Percentiles rank a stretch among this genome's conserved stretches.
phyloP scores from a whole-genome alignment of 2,888 invertebrate species.

The Limnephilus lunatus region DNA sequence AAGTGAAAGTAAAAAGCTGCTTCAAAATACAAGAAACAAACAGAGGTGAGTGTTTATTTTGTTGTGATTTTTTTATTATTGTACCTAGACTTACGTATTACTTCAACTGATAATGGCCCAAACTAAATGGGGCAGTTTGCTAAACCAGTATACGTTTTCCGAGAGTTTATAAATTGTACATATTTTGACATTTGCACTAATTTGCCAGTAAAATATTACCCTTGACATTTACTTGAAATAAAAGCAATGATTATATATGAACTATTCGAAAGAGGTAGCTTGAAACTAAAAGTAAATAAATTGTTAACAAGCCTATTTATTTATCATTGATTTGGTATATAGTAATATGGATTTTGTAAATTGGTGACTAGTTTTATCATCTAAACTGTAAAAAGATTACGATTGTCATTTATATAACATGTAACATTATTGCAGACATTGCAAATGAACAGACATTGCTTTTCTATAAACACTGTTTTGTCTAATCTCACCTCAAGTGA shows the following conservation, averaged over 20 bases:
- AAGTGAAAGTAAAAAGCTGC: slow-evolving; percentile 46
- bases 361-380: neutral
- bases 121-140: neutral
- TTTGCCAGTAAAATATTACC: neutral
- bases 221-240: neutral
- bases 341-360: neutral
- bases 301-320: neutral
- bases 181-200: neutral
- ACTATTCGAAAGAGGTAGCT: neutral
- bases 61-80: slow-evolving; percentile 18
- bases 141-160: neutral
- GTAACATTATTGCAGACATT: neutral
- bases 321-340: neutral
- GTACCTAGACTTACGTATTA: neutral
- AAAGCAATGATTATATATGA: neutral
- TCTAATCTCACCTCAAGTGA: too few species aligned
- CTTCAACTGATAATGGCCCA: neutral
- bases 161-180: neutral
- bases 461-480: too few species aligned
- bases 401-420: neutral
- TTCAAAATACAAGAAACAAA: slow-evolving; percentile 26
- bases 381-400: neutral
- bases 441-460: neutral
- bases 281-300: neutral
- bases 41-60: slow-evolving; percentile 38